Evolutionary conservation across 2,888 invertebrate genomes (phyloP).

Genomic region (Caradrina clavipalpis): DNA sequence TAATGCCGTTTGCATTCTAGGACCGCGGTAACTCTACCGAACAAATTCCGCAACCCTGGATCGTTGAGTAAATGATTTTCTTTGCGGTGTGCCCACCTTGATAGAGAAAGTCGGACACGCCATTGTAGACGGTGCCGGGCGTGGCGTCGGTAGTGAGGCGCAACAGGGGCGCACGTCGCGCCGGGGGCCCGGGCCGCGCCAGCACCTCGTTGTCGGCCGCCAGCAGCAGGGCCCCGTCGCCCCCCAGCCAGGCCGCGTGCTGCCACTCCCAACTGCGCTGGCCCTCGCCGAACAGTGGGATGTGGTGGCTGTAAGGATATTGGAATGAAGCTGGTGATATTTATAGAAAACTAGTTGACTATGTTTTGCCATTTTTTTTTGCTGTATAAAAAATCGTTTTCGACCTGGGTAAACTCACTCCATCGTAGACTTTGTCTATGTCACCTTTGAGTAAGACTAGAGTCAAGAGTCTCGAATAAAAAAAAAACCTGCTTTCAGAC

Average conservation of each 20-base stretch:
- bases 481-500: too few relatives aligned
- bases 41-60: too few relatives aligned
- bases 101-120: conserved; percentile 98
- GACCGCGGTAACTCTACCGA: too few relatives aligned
- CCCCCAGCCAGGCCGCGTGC: conserved; percentile 96
- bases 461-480: too few relatives aligned
- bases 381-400: too few relatives aligned
- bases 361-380: too few relatives aligned
- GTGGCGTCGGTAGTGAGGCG: conserved; percentile 94
- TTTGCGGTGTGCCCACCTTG: conserved; percentile 92
- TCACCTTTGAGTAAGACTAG: too few relatives aligned
- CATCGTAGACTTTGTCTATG: too few relatives aligned
- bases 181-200: conserved; percentile 93
- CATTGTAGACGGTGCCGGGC: conserved; percentile 96
- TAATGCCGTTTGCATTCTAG: too few relatives aligned
- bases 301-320: conserved; percentile 93
- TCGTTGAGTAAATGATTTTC: too few relatives aligned
- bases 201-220: conserved; percentile 97
- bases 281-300: conserved; percentile 95
- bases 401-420: too few relatives aligned
- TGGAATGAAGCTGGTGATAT: neutral
- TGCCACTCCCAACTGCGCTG: conserved; percentile 93
- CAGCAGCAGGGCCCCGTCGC: conserved; percentile 94
- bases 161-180: conserved; percentile 92
- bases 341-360: too few relatives aligned